phyloP scores from a whole-genome alignment of 23 tunicate species.

The Styela plicata region DNA sequence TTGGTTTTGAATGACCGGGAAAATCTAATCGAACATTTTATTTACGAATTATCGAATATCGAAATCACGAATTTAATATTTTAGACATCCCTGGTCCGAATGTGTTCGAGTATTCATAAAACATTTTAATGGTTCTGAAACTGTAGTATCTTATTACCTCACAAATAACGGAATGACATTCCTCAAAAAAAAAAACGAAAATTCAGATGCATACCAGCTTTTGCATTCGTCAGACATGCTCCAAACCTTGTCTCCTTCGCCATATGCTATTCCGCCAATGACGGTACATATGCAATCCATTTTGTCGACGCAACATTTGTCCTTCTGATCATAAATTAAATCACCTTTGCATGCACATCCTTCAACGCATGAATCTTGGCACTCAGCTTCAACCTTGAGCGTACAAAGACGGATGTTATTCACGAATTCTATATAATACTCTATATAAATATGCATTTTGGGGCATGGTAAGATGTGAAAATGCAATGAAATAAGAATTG shows the following conservation, averaged over 20 bases:
- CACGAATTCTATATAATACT: too few species aligned
- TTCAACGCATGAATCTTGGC: conserved; percentile 94
- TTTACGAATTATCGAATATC: too few species aligned
- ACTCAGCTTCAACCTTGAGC: conserved; percentile 79
- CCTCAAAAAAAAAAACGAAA: neutral
- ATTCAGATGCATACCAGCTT: conserved; percentile 58
- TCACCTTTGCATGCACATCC: conserved; percentile 93
- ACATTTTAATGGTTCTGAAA: too few species aligned
- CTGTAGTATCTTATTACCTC: too few species aligned
- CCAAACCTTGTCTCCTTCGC: conserved; percentile 92
- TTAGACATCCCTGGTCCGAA: too few species aligned
- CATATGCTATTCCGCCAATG: conserved; percentile 79
- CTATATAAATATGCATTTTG: too few species aligned
- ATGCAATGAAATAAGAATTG: neutral
- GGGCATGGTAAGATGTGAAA: too few species aligned
- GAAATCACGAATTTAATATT: too few species aligned
- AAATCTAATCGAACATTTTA: too few species aligned
- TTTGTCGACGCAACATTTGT: conserved; percentile 84
- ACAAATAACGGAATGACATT: too few species aligned
- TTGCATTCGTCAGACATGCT: conserved; percentile 98
- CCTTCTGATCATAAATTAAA: conserved; percentile 71
- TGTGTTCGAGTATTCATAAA: too few species aligned
- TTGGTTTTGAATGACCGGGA: too few species aligned
- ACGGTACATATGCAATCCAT: conserved; percentile 76
- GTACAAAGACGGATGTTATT: neutral